These are phyloP conservation scores for Tokudaia muenninki DNA, from an alignment of 2,797 vertebrate genomes.

Conservation along the genomic window DNA sequence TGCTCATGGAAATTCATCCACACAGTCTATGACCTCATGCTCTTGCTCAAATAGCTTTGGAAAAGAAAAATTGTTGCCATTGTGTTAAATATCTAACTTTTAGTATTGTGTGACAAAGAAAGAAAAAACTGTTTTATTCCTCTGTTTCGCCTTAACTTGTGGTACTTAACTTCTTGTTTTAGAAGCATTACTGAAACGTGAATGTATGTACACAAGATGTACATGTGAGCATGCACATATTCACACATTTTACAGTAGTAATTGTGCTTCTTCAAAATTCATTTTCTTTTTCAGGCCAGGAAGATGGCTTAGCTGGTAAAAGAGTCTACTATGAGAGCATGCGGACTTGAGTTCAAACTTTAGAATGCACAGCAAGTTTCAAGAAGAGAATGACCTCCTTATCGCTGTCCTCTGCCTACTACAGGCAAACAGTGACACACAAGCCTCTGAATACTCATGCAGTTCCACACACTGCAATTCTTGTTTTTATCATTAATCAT, in stretches of 20 bases:
- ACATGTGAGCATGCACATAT: too few species aligned
- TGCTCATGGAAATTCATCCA: too few species aligned
- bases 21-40: neutral
- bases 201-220: neutral
- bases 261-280: neutral
- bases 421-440: fast-evolving
- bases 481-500: neutral
- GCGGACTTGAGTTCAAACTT: neutral
- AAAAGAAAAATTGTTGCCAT: neutral
- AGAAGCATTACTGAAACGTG: neutral
- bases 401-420: too few species aligned
- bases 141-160: neutral
- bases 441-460: too few species aligned
- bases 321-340: neutral
- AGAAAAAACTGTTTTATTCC: neutral
- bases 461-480: neutral
- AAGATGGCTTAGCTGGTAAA: neutral
- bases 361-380: neutral
- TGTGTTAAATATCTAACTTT: neutral
- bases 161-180: neutral
- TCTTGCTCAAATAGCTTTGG: neutral
- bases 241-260: neutral
- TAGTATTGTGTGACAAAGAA: neutral
- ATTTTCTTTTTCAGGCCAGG: neutral
- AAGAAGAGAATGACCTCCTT: neutral